Percentiles rank a stretch among this genome's conserved stretches.
Conservation (phyloP, 2,113 vertebrate genomes). For the Eulacestoma nigropectus region DNA sequence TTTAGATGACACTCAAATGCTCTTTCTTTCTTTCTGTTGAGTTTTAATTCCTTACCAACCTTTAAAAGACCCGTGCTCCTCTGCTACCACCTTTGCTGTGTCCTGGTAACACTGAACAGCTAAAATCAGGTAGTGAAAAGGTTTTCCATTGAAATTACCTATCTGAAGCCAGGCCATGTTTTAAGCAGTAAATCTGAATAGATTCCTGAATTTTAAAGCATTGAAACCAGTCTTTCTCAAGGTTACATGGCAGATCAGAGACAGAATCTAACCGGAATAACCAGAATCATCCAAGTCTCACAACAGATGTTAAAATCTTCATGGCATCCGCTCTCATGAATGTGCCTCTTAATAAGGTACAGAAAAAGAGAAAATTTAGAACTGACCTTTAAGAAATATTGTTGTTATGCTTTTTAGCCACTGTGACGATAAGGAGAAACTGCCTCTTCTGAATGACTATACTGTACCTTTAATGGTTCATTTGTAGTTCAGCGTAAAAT, state of each 20-base stretch:
- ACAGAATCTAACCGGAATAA: background rate
- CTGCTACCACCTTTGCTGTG: background rate
- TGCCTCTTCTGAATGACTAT: slow-evolving; percentile 47
- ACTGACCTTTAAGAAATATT: background rate
- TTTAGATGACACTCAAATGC: background rate
- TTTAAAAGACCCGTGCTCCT: background rate
- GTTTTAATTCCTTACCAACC: background rate
- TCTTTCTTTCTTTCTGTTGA: background rate
- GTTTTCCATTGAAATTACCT: background rate
- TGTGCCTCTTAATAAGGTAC: background rate
- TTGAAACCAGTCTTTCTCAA: background rate
- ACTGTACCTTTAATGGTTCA: slow-evolving; percentile 68
- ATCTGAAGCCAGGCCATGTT: background rate
- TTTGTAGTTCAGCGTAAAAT: slow-evolving; percentile 79
- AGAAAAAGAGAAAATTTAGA: background rate
- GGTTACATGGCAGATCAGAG: background rate
- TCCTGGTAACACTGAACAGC: background rate
- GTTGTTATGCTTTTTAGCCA: background rate
- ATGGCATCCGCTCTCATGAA: background rate
- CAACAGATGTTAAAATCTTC: background rate
- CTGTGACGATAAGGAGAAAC: background rate
- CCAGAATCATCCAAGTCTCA: background rate
- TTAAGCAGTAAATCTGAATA: background rate
- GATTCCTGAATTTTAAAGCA: slow-evolving; percentile 14
- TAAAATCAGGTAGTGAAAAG: background rate